Evolutionary conservation across 2,888 invertebrate species (phyloP), one percentile per base, ranked within the genome.

Genomic region (Parochlus steinenii): DNA sequence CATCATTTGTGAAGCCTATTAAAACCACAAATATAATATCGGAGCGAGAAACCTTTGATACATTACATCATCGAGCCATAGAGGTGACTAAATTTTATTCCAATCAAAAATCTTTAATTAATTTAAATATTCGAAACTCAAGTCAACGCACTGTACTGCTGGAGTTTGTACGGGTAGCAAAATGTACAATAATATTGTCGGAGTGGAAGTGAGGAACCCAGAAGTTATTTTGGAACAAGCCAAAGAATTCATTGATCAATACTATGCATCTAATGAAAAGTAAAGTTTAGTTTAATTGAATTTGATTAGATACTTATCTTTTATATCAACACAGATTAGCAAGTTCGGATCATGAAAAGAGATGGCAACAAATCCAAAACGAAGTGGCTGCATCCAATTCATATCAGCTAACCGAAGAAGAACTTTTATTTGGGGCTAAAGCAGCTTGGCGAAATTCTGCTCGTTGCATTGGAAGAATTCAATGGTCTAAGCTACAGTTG

Each of bases 181-280:
- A 40, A 76, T 86, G 72, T 66, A 70, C 41, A 67, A 77, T 40
- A 71, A 74, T 14, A 69, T 67, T 12, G 69, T 73, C 5, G 64
- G 70, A 7, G 67, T 69, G 3, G 70, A 72, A 41, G 63, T 75
- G 1, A 65, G 85, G 40, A 69, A 73, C 31, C 57, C 69, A 5
- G 76, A 80, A 40, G 79, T 87, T 50, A 68, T 86, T 5, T 62
- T 86, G 38, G 64, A 65, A 34, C 79, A 90, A 42, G 90, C 90
- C 32, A 85, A 83, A 52, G 87, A 90, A 53, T 92, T 92, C 55
- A 66, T 92, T 39, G 82, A 87, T 47, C 89, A 92, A 60, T 93
- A 90, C 61, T 92, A 85, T 52, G 72, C 81, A 32, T 89, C 89
- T 27, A 89, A 89, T 48, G 72, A 89, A 61, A 77, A 89, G 90